Evolutionary conservation across 2,888 invertebrate species (phyloP), one percentile per base, ranked within the genome.

Genomic region (Xestobium rufovillosum): DNA sequence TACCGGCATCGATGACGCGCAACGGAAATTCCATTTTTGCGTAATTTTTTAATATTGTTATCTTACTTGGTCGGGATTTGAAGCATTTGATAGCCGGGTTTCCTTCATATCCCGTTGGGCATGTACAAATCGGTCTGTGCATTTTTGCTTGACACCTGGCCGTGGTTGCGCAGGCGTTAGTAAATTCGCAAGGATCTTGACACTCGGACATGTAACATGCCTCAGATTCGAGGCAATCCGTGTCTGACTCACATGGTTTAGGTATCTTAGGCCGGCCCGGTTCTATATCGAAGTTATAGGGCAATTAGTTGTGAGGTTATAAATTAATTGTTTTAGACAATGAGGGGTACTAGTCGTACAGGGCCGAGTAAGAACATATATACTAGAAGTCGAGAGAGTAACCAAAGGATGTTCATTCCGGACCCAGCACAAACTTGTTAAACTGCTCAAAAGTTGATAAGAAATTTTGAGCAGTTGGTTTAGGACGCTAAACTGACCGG

Each of bases 131-230:
- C 42, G 86, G 84, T 61, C 82, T 78, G 72, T 87, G 87, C 72
- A 82, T 81, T 70, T 83, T 78, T 51, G 83, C 83, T 57, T 78
- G 77, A 65, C 87, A 88, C 59, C 78, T 78, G 50, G 86, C 84
- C 65, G 79, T 78, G 48, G 71, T 61, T 49, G 80, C 82, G 70
- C 86, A 87, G 47, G 79, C 76, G 65, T 77, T 79, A 61, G 78
- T 77, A 75, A 87, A 77, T 65, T 83, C 83, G 69, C 87, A 88
- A 52, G 86, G 86, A 68, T 86, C 79, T 65, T 81, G 80, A 68
- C 87, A 88, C 54, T 78, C 68, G 56, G 80, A 82, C 76, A 81
- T 81, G 68, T 83, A 82, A 69, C 88, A 88, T 59, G 84, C 82
- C 71, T 85, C 83, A 51, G 74, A 79, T 60, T 81, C 80, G 68